phyloP scores from a whole-genome alignment of 1,140 invertebrate genomes.

The Drosophila parvula region DNA sequence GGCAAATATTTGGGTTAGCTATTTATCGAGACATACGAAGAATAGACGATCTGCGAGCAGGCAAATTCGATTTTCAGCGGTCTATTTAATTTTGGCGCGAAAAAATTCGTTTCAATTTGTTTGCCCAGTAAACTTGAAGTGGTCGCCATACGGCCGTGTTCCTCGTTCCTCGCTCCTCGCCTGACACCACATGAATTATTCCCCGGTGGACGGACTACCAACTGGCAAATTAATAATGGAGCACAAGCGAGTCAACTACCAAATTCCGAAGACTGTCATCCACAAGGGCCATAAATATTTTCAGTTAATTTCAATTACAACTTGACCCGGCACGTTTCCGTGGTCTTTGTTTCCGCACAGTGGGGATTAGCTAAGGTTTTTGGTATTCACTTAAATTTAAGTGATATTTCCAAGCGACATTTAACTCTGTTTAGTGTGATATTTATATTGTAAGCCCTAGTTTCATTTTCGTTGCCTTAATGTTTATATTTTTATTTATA shows the following conservation, averaged over 20 bases:
- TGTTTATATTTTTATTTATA: too few relatives aligned
- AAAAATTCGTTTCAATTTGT: constrained; percentile 57
- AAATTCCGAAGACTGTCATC: constrained; percentile 36
- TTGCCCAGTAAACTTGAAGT: constrained; percentile 37
- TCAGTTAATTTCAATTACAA: constrained; percentile 78
- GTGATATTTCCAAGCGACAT: too few relatives aligned
- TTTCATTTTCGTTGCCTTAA: too few relatives aligned
- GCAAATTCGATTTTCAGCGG: constrained; percentile 45
- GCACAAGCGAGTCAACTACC: constrained; percentile 17
- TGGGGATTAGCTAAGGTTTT: neutral
- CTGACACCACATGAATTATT: constrained; percentile 56
- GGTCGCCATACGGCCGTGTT: neutral
- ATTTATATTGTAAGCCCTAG: neutral
- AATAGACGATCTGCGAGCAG: constrained; percentile 30
- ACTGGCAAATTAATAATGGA: constrained; percentile 55
- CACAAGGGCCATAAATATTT: constrained; percentile 73
- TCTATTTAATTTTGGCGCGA: constrained; percentile 66
- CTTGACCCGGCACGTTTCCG: constrained; percentile 44
- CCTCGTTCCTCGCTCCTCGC: neutral
- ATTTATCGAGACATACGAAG: constrained; percentile 46
- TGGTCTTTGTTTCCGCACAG: constrained; percentile 5
- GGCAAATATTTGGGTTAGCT: constrained; percentile 68
- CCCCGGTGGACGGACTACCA: constrained; percentile 7
- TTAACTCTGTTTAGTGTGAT: neutral
- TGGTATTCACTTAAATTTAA: neutral